These are phyloP conservation scores for Cricetomys ansorgei DNA, from an alignment of 2,113 vertebrate species.

Conservation along the genomic window DNA sequence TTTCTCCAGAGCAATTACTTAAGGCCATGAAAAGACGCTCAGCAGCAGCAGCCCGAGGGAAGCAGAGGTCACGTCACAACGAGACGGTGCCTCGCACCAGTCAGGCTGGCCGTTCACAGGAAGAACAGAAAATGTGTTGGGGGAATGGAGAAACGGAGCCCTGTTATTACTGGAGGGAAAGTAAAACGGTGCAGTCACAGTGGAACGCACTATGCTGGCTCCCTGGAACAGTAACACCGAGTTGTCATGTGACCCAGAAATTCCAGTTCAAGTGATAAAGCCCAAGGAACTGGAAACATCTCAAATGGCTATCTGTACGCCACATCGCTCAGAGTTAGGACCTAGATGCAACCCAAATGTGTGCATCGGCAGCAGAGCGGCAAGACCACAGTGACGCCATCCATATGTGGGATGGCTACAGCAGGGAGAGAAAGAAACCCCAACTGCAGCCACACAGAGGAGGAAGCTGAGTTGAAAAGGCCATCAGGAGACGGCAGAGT, in stretches of 20 bases:
- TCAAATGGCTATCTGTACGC: neutral
- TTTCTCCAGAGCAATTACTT: neutral
- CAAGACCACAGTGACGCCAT: neutral
- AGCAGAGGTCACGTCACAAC: neutral
- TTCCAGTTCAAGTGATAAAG: neutral
- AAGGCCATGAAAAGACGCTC: neutral
- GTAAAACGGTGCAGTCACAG: too few relatives aligned
- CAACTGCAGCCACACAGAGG: neutral
- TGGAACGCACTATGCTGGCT: neutral
- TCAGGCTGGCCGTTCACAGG: neutral
- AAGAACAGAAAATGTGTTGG: neutral
- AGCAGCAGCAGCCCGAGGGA: neutral
- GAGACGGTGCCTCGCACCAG: neutral
- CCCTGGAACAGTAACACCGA: neutral
- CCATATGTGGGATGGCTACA: neutral
- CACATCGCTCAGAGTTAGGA: neutral
- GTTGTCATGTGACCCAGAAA: neutral
- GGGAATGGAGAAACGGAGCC: neutral
- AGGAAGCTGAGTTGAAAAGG: neutral
- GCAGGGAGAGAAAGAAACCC: neutral
- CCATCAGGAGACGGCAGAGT: too few relatives aligned
- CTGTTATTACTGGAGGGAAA: too few relatives aligned
- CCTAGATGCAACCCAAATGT: too few relatives aligned
- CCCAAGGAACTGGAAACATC: neutral
- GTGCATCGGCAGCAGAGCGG: neutral